Conservation (phyloP, 2,797 vertebrate species). For the Alectoris magna region DNA sequence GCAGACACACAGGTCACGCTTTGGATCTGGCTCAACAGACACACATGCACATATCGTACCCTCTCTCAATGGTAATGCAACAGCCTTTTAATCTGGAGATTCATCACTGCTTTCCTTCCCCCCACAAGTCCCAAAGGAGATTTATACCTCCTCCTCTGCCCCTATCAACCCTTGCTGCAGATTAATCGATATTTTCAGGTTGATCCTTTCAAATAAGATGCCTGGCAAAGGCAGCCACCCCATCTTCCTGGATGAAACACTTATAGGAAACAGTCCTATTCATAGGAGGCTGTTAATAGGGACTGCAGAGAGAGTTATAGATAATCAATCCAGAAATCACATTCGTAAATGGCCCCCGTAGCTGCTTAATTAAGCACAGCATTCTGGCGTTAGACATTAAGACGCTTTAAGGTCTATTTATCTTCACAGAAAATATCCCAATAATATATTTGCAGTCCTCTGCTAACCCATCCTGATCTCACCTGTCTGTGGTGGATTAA, state of each 20-base stretch:
- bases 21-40: background rate
- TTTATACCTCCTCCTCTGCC: constrained; percentile 21
- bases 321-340: constrained; percentile 56
- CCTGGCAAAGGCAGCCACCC: background rate
- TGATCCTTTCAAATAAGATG: background rate
- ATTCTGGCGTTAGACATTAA: constrained; percentile 23
- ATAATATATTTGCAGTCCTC: constrained; percentile 41
- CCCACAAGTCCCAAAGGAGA: background rate
- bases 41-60: accelerated
- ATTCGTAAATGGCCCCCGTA: constrained; percentile 53
- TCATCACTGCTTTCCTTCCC: background rate
- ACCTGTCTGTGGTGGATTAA: constrained; percentile 38
- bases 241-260: constrained; percentile 8
- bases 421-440: constrained; percentile 29
- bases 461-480: constrained; percentile 38
- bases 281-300: constrained; percentile 5
- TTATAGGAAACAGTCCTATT: constrained; percentile 19
- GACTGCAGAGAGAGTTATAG: constrained; percentile 44
- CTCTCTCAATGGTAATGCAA: background rate
- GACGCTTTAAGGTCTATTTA: background rate
- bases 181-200: constrained; percentile 21
- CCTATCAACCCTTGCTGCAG: background rate
- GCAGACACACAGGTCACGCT: background rate
- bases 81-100: constrained; percentile 39
- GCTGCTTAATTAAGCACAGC: constrained; percentile 62